phyloP scores from a whole-genome alignment of 2,888 invertebrate species.

The Cinara cedri region DNA sequence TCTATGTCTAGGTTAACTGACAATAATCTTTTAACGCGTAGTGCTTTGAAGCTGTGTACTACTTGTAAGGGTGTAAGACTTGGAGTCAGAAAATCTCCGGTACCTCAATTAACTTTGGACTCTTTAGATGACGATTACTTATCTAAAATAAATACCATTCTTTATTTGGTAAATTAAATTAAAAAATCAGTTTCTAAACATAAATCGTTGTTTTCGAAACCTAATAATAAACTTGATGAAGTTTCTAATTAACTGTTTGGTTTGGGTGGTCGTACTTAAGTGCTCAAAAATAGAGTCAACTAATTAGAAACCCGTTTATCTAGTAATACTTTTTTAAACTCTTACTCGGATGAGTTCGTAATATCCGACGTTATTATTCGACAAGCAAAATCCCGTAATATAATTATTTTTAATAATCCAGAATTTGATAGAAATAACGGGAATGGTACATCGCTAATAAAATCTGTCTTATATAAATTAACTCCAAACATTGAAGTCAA shows the following conservation, averaged over 20 bases:
- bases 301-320: background rate
- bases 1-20: background rate
- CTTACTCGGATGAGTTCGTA: background rate
- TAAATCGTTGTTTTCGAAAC: background rate
- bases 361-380: background rate
- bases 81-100: slow-evolving; percentile 4
- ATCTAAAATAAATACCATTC: background rate
- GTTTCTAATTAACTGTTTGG: background rate
- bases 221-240: background rate
- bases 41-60: background rate
- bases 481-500: background rate
- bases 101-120: too few relatives aligned
- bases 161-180: slow-evolving; percentile 7
- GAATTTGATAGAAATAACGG: background rate
- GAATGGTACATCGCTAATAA: background rate
- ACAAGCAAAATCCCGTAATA: slow-evolving; percentile 11
- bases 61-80: slow-evolving; percentile 3
- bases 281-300: background rate
- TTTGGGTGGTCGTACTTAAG: slow-evolving; percentile 6
- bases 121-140: too few relatives aligned
- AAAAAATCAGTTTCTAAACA: slow-evolving; percentile 10
- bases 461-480: background rate
- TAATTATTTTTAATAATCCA: slow-evolving; percentile 21
- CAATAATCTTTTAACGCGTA: background rate
- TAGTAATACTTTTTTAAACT: background rate